Base-by-base conservation (phyloP, 2,113 vertebrate genomes). In the Oreochromis tanganicae region DNA sequence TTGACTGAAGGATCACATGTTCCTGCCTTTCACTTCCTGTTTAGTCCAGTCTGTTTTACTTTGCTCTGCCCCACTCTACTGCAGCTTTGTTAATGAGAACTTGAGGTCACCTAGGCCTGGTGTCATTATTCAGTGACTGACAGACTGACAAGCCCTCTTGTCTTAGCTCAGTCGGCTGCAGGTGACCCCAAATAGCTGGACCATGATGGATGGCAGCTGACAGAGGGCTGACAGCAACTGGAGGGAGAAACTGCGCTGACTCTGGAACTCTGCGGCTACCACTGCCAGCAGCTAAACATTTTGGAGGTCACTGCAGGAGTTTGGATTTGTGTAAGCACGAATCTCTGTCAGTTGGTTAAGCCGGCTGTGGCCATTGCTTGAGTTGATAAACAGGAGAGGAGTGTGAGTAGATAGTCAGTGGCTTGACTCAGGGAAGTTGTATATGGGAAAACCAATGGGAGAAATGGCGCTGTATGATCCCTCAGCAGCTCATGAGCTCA, bases 131-230 rank as follows among this genome's bases (percentile, higher is more conserved):
- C 92, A 91, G 75, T 88, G 92, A 88, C 83, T 94, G 96, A 95
- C 93, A 95, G 90, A 75, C 84, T 93, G 94, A 96, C 95, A 92
- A 85, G 92, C 79, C 89, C 91, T 94, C 93, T 95, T 94, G 94
- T 97, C 94, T 92, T 93, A 93, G 92, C 89, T 86, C 94, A 95
- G 96, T 96, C 96, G 95, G 95, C 96, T 95, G 94, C 82, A 93
- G 96, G 94, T 96, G 96, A 97, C 96, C 96, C 95, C 85, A 1
- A 95, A 95, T 92, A 95, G 91, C 84, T 73, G 91, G 94, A 93
- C 93, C 82, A 86, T 98, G 97, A 98, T 97, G 96, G 97, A 98
- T 97, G 94, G 94, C 91, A 82, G 94, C 94, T 96, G 88, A 94
- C 95, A 97, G 96, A 94, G 96, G 96, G 96, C 96, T 96, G 96